Evolutionary conservation across 1,140 invertebrate genomes (phyloP).

Genomic region (Neoseiulus cucumeris): DNA sequence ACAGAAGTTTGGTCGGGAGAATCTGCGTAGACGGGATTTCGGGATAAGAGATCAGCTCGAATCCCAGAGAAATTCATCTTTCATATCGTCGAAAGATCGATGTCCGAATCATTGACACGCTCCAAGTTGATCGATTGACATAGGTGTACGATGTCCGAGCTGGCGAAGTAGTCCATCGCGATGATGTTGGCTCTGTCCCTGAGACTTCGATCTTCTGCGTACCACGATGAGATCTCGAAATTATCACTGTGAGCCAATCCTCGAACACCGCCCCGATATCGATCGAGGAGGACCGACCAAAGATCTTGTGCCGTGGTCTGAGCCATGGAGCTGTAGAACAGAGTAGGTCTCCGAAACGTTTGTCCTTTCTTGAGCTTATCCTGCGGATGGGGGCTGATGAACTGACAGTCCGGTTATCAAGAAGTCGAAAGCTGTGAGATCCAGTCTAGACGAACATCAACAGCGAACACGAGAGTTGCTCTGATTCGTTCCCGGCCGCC

Average conservation of each 20-base stretch:
- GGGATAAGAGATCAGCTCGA: no score
- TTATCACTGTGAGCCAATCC: neutral
- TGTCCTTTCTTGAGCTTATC: neutral
- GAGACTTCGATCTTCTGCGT: neutral
- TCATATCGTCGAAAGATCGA: no score
- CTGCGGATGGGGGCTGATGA: neutral
- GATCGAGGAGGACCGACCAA: neutral
- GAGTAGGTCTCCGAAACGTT: neutral
- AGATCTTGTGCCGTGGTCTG: neutral
- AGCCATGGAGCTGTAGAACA: neutral
- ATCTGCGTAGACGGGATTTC: no score
- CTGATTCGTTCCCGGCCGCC: no score
- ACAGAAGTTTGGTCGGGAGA: no score
- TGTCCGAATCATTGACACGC: no score
- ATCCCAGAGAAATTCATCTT: no score
- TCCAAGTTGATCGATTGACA: neutral
- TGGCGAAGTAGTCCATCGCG: neutral
- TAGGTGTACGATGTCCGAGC: conserved; percentile 1
- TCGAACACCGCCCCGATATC: neutral
- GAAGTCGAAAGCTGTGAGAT: no score
- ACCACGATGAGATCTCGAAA: neutral
- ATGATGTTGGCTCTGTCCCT: neutral
- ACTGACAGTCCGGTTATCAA: no score
- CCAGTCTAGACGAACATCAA: no score
- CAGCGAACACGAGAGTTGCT: no score